Percentiles rank a stretch among this genome's conserved stretches.
Evolutionary conservation across 1,140 invertebrate species (phyloP).

Genomic region (Bombyx mori): DNA sequence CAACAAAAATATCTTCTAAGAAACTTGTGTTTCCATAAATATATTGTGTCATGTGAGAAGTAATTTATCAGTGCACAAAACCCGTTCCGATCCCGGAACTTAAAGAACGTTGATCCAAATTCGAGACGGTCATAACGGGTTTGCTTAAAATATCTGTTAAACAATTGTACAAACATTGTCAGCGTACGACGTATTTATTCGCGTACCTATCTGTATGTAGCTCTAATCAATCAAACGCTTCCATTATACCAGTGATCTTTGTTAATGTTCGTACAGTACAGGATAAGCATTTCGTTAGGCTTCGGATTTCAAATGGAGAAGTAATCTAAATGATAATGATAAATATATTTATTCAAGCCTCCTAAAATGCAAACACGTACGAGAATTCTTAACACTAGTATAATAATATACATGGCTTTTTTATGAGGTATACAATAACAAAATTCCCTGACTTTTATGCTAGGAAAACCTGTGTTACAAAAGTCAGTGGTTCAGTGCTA

Average conservation of each 20-base stretch:
- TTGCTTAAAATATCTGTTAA: background rate
- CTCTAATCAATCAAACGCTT: background rate
- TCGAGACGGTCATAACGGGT: background rate
- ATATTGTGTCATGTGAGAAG: too few species aligned
- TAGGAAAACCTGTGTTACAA: too few species aligned
- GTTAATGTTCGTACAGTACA: background rate
- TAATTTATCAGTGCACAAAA: too few species aligned
- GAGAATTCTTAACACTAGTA: too few species aligned
- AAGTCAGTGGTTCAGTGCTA: too few species aligned
- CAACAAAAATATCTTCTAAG: too few species aligned
- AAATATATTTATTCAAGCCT: too few species aligned
- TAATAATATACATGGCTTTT: too few species aligned
- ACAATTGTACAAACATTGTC: background rate
- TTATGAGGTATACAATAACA: too few species aligned
- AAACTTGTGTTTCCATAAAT: too few species aligned
- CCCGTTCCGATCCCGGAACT: slow-evolving; percentile 2
- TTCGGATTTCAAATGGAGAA: background rate
- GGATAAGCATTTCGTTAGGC: background rate
- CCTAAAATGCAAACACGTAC: too few species aligned
- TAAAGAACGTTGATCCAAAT: slow-evolving; percentile 3
- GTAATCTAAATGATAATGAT: background rate
- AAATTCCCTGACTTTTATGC: too few species aligned
- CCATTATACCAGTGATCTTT: slow-evolving; percentile 2
- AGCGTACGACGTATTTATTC: background rate
- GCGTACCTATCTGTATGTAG: background rate